Conservation (phyloP, 2,888 invertebrate species). For the Anticlea derivata region DNA sequence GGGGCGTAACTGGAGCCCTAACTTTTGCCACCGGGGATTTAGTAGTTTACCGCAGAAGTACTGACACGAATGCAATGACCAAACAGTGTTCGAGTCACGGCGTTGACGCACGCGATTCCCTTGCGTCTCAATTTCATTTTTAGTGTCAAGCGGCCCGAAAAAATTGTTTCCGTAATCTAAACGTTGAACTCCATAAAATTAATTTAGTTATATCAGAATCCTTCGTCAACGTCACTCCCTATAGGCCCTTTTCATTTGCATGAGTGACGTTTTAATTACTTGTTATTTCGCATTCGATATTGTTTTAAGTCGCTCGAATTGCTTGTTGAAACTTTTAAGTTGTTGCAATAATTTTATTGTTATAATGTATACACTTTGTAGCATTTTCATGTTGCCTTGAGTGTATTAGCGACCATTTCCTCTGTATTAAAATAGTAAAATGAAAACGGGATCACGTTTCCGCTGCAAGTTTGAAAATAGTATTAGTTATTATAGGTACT, state of each 20-base stretch:
- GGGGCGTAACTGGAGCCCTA: slow-evolving; percentile 51
- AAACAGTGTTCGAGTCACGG: slow-evolving; percentile 23
- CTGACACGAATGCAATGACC: slow-evolving; percentile 39
- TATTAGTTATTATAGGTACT: no score
- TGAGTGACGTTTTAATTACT: slow-evolving; percentile 56
- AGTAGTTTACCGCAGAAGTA: slow-evolving; percentile 42
- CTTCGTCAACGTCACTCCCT: slow-evolving; percentile 50
- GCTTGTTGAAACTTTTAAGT: neutral
- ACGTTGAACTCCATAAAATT: slow-evolving; percentile 44
- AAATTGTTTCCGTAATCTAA: slow-evolving; percentile 35
- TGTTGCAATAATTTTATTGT: slow-evolving; percentile 12
- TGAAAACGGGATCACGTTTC: slow-evolving; percentile 32
- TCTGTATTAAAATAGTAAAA: slow-evolving; percentile 31
- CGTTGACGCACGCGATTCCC: slow-evolving; percentile 53
- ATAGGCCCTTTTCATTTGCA: slow-evolving; percentile 46
- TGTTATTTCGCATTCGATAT: slow-evolving; percentile 46
- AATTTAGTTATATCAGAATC: slow-evolving; percentile 51
- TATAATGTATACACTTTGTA: slow-evolving; percentile 14
- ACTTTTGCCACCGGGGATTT: slow-evolving; percentile 54
- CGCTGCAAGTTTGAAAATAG: slow-evolving; percentile 31
- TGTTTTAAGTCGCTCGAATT: slow-evolving; percentile 37
- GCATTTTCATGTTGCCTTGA: slow-evolving; percentile 11
- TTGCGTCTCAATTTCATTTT: slow-evolving; percentile 24
- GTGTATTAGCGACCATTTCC: slow-evolving; percentile 14
- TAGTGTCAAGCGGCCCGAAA: slow-evolving; percentile 16